Percentiles rank a stretch among this genome's conserved stretches.
Evolutionary conservation across 1,140 invertebrate species (phyloP).

Genomic region (Sitophilus oryzae): DNA sequence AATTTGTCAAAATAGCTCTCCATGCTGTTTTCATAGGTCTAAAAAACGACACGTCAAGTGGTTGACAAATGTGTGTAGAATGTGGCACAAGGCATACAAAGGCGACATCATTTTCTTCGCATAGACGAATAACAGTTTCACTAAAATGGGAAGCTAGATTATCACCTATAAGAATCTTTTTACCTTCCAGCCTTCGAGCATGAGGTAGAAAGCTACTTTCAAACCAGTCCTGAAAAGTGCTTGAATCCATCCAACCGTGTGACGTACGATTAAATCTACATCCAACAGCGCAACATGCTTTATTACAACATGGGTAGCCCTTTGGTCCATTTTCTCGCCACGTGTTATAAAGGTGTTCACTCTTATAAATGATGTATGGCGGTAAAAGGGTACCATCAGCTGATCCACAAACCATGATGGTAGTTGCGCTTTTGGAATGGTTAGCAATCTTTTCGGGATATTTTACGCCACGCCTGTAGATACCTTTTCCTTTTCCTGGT

Average conservation of each 20-base stretch:
- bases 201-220: constrained; percentile 2
- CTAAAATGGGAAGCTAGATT: constrained; percentile 2
- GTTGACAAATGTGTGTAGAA: constrained; percentile 2
- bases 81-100: constrained; percentile 3
- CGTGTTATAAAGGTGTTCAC: constrained; percentile 26
- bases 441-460: constrained; percentile 40
- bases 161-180: neutral
- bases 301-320: neutral
- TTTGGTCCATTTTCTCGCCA: constrained; percentile 4
- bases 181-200: constrained; percentile 2
- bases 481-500: constrained; percentile 3
- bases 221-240: too few species aligned
- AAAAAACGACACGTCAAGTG: neutral
- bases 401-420: constrained; percentile 38
- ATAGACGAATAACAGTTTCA: neutral
- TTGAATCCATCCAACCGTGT: too few species aligned
- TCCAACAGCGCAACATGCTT: neutral
- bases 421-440: too few species aligned
- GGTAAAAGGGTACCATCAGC: constrained; percentile 21
- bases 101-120: neutral
- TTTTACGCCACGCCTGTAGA: constrained; percentile 3
- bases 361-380: too few species aligned
- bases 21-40: too few species aligned
- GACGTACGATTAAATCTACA: neutral
- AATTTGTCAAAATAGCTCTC: constrained; percentile 3